phyloP scores from a whole-genome alignment of 2,888 invertebrate genomes.

The Pterostichus madidus region DNA sequence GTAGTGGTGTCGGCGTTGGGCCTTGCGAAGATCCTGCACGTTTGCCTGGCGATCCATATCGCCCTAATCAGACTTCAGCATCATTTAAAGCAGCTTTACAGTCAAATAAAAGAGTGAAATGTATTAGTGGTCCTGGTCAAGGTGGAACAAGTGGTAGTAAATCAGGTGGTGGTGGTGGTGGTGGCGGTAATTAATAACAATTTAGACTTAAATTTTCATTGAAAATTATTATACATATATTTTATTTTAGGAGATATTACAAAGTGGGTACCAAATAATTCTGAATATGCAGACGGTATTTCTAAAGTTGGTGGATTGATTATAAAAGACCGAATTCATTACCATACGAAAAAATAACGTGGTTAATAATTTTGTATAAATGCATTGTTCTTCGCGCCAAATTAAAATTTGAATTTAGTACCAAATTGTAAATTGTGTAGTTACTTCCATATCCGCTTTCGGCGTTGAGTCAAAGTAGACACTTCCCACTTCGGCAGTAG shows the following conservation, averaged over 20 bases:
- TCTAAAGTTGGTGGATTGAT: conserved; percentile 82
- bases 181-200: conserved; percentile 61
- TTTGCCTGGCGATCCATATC: conserved; percentile 81
- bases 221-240: background rate
- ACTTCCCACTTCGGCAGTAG: conserved; percentile 43
- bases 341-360: conserved; percentile 61
- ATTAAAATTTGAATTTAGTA: conserved; percentile 34
- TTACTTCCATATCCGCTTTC: conserved; percentile 55
- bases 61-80: conserved; percentile 78
- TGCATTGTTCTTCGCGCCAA: background rate
- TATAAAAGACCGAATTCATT: conserved; percentile 81
- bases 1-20: conserved; percentile 79
- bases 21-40: conserved; percentile 81
- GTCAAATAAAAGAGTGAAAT: conserved; percentile 1
- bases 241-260: conserved; percentile 74
- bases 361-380: background rate
- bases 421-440: background rate
- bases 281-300: conserved; percentile 83
- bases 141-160: conserved; percentile 69
- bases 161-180: conserved; percentile 67
- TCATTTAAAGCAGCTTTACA: conserved; percentile 44
- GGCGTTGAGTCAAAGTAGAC: conserved; percentile 57
- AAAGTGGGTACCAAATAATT: conserved; percentile 71
- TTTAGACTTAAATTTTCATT: conserved; percentile 4
- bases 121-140: conserved; percentile 31